Evolutionary conservation across 2,888 invertebrate species (phyloP), one percentile per base, ranked within the genome.

Genomic region (Dicycla oo): DNA sequence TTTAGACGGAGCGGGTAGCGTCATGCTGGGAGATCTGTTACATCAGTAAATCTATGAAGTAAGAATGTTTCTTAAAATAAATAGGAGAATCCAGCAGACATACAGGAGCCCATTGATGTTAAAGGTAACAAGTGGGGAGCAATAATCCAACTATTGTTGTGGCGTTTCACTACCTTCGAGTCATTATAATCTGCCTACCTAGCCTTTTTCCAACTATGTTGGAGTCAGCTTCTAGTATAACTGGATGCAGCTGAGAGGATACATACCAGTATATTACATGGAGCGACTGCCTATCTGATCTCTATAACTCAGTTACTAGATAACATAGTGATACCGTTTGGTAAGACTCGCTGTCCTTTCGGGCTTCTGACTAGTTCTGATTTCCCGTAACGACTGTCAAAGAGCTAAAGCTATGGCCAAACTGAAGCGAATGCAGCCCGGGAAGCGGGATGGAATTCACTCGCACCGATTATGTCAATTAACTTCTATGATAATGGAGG

Each of bases 31-130:
- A 60, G 51, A 60, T 62, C 47, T 60, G 64, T 83, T 83, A 80
- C 69, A 80, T 66, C 45, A 73, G 73, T 79, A 63, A 78, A 76
- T 81, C 77, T 78, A 81, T 56, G 49, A 66, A 53, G 20, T 45
- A 62, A 69, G 30, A 38, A 43, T 64, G 64, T 64, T 34, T 61
- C 30, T 57, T 60, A 40, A 40, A 45, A 60, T 53, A 69, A 61
- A 51, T 47, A n/a, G 4, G 40, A 40, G 23, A 63, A 40, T n/a
- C 54, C 34, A 56, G 45, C 56, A 78, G 82, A 71, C 78, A 43
- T 8, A 11, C 23, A 47, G 82, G 78, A 78, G 82, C 43, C 58
- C 26, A 30, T 38, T 51, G n/a, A 15, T 69, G n/a, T 56, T n/a
- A 26, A 18, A 77, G 23, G 38, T 23, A 34, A 13, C 13, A 49